Evolutionary conservation across 2,888 invertebrate species (phyloP).

Genomic region (Thysanoteuthis rhombus): DNA sequence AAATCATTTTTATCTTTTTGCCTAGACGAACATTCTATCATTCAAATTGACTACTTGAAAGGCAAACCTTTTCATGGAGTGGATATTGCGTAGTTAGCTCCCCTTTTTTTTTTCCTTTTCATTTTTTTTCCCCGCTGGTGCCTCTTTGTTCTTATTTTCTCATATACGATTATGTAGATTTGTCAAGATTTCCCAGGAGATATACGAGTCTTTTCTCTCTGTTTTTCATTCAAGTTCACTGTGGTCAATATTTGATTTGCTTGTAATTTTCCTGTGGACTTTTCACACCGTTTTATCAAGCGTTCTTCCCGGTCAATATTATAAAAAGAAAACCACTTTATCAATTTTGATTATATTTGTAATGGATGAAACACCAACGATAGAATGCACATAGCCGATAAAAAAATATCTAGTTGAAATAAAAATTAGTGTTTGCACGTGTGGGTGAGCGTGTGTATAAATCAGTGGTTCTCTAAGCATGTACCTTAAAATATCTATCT

Average conservation of each 20-base stretch:
- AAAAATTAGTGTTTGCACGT: too few relatives aligned
- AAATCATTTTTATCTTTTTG: background rate
- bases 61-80: background rate
- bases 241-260: background rate
- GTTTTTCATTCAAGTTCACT: background rate
- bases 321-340: background rate
- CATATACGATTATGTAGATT: background rate
- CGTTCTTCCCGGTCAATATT: background rate
- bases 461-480: too few relatives aligned
- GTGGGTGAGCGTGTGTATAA: too few relatives aligned
- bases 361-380: background rate
- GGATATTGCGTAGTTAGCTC: background rate
- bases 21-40: background rate
- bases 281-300: background rate
- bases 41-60: background rate
- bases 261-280: background rate
- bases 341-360: background rate
- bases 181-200: background rate
- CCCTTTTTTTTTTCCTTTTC: background rate
- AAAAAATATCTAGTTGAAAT: too few relatives aligned
- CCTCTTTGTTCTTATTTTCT: background rate
- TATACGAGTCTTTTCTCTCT: background rate
- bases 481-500: too few relatives aligned
- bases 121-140: too few relatives aligned
- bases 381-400: background rate